Evolutionary conservation across 2,888 invertebrate species (phyloP).

Genomic region (Exephanes ischioxanthus): DNA sequence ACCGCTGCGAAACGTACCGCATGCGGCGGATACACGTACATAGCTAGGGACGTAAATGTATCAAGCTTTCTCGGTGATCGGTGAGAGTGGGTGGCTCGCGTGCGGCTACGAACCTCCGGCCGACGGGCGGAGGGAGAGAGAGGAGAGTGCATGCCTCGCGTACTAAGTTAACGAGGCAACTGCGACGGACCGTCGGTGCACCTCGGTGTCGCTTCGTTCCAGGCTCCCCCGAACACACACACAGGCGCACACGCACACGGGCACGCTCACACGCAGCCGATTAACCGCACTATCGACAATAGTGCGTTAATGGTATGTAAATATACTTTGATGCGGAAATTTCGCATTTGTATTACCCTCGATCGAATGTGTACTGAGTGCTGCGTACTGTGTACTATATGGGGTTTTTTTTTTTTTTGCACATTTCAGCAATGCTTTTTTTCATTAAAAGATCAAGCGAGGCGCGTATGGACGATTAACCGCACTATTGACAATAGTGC

Average conservation of each 20-base stretch:
- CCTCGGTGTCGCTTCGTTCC: constrained; percentile 50
- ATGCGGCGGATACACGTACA: background rate
- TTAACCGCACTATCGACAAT: constrained; percentile 11
- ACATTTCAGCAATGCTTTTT: constrained; percentile 17
- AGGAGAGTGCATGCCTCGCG: constrained; percentile 36
- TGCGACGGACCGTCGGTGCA: constrained; percentile 36
- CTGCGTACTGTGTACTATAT: background rate
- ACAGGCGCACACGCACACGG: too few relatives aligned
- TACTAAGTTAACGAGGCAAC: constrained; percentile 41
- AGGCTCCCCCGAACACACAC: constrained; percentile 14
- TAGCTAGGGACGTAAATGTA: background rate
- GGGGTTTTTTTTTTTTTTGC: background rate
- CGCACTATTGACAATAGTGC: background rate
- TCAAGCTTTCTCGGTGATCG: constrained; percentile 20
- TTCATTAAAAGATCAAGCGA: constrained; percentile 52
- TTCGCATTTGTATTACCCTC: constrained; percentile 2
- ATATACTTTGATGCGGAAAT: background rate
- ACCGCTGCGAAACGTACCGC: background rate
- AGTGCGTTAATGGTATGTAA: constrained; percentile 12
- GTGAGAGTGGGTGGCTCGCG: constrained; percentile 49
- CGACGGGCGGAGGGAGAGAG: background rate
- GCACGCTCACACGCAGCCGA: background rate
- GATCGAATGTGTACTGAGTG: background rate
- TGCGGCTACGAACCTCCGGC: constrained; percentile 20
- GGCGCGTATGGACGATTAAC: constrained; percentile 5